phyloP scores from a whole-genome alignment of 2,113 vertebrate species.

The Sorex fumeus region DNA sequence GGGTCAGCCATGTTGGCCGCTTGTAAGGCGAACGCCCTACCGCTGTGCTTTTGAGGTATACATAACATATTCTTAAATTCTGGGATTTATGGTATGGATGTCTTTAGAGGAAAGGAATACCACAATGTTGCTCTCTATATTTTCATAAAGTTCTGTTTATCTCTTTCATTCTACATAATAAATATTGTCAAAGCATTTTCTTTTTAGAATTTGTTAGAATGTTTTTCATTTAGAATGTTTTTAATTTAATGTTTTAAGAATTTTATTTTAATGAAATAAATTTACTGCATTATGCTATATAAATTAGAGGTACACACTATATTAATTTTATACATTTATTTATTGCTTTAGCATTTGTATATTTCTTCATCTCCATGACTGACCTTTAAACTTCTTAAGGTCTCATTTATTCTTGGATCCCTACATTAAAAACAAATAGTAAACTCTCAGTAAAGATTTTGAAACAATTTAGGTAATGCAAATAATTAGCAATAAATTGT shows the following conservation, averaged over 20 bases:
- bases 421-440: constrained; percentile 20
- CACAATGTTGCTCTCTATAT: neutral
- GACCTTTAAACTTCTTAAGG: neutral
- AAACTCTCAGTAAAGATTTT: neutral
- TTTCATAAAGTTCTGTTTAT: neutral
- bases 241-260: too few species aligned
- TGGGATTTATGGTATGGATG: neutral
- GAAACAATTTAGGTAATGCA: neutral
- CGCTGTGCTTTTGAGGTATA: neutral
- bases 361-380: neutral
- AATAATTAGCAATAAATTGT: neutral
- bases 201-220: neutral
- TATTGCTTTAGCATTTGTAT: neutral
- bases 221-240: neutral
- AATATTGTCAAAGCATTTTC: neutral
- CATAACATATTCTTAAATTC: neutral
- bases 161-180: neutral
- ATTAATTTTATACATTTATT: neutral
- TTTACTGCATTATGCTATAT: neutral
- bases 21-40: too few species aligned
- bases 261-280: too few species aligned
- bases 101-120: neutral
- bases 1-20: too few species aligned
- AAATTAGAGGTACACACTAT: neutral
- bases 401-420: constrained; percentile 41